phyloP scores from a whole-genome alignment of 1,140 invertebrate genomes.

The Colletes gigas region DNA sequence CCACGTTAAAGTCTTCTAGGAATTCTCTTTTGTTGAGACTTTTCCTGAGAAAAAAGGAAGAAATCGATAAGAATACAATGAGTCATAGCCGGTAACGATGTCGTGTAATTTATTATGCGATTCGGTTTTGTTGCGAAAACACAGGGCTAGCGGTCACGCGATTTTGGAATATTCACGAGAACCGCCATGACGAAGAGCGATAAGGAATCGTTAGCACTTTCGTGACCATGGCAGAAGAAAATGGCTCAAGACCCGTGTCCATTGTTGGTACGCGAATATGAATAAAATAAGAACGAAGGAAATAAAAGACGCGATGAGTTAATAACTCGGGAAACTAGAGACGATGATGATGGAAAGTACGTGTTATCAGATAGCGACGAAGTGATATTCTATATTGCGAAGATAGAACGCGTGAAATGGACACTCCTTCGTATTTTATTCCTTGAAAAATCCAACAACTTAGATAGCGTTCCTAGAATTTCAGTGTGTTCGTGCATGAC shows the following conservation, averaged over 20 bases:
- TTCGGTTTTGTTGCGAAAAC: neutral
- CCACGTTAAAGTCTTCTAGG: too few relatives aligned
- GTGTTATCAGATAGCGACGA: neutral
- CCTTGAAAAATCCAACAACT: neutral
- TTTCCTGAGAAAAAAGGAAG: neutral
- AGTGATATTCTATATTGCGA: neutral
- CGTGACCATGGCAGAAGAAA: too few relatives aligned
- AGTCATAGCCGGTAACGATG: neutral
- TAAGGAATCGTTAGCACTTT: too few relatives aligned
- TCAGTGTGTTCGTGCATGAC: neutral
- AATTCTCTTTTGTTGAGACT: too few relatives aligned
- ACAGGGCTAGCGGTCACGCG: neutral
- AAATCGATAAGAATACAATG: slow-evolving; percentile 26
- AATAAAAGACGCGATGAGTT: slow-evolving; percentile 16
- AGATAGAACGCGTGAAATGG: neutral
- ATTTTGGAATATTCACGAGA: slow-evolving; percentile 30
- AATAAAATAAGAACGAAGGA: neutral
- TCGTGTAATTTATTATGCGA: neutral
- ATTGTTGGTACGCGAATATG: neutral
- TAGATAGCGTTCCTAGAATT: neutral
- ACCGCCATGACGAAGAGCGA: neutral
- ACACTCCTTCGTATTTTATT: slow-evolving; percentile 9
- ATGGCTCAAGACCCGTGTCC: neutral
- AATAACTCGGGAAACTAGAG: neutral
- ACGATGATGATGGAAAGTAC: neutral